Base-by-base conservation (phyloP, 2,113 vertebrate genomes). In the Cygnus buccinator region DNA sequence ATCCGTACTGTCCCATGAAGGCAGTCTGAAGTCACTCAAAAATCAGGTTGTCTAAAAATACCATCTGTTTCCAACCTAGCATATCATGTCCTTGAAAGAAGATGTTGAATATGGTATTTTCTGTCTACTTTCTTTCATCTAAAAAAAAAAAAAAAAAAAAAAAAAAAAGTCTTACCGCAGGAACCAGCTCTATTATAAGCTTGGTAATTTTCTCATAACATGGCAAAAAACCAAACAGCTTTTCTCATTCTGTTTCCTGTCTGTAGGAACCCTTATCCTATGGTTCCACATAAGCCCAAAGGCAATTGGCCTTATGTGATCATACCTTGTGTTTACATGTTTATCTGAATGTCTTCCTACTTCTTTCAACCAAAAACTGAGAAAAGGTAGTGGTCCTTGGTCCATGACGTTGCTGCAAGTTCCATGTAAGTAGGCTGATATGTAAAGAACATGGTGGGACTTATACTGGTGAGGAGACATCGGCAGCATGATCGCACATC, bases 181-280 rank as follows among this genome's bases (percentile, higher is more conserved):
- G 71, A 87, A 67, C 12, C 9, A 25, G 25, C 25, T 44, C 54
- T 9, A 50, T 25, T 4, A 5, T 26, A 87, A 23, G 35, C n/a
- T 58, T 70, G 41, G 35, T 10, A 29, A 28, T 20, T 48, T 67
- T 83, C 35, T 62, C 17, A 39, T 2, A 70, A 8, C 4, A 19
- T n/a, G 41, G 39, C 35, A 39, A 54, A 73, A 48, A 9, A 39
- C 10, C 39, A 39, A 39, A 0, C 0, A 6, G 23, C 4, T 1
- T 31, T 31, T 87, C 76, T 48, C 13, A 5, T 8, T 29, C n/a
- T 33, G 4, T 48, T 89, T 89, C 23, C 31, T 28, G 7, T 35
- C 39, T 73, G 39, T 54, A 74, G 59, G 59, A 62, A 25, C 5
- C 14, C 17, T 68, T 15, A 52, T 55, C 23, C 35, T 52, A 43